Evolutionary conservation across 2,113 vertebrate genomes (phyloP).

Genomic region (Nannospalax galili): DNA sequence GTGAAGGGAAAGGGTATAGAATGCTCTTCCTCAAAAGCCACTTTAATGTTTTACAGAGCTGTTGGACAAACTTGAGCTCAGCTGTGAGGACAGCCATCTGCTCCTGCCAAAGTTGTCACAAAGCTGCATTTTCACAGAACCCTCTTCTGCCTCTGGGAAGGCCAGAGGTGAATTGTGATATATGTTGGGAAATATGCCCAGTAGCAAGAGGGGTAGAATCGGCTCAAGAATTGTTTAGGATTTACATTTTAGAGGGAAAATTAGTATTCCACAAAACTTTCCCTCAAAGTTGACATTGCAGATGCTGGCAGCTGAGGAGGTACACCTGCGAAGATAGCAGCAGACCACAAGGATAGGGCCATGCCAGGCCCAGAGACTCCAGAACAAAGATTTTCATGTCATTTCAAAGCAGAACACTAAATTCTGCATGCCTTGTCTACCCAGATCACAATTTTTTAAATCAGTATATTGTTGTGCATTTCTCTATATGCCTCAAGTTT

Average conservation of each 20-base stretch:
- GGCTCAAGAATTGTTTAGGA: neutral
- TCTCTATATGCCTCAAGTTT: neutral
- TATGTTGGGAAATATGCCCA: constrained; percentile 34
- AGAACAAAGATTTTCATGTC: neutral
- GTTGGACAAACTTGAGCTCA: constrained; percentile 59
- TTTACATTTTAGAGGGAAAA: neutral
- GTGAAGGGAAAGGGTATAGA: neutral
- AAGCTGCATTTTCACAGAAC: neutral
- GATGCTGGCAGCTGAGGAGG: neutral
- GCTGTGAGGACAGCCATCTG: constrained; percentile 6
- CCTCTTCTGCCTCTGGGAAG: neutral
- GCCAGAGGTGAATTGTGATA: constrained; percentile 17
- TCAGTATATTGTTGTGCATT: neutral
- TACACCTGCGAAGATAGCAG: neutral
- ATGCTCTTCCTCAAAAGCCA: neutral
- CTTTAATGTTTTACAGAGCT: neutral
- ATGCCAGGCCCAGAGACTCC: neutral
- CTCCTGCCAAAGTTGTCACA: constrained; percentile 47
- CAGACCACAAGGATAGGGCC: neutral
- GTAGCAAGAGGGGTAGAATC: neutral
- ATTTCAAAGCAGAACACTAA: constrained; percentile 8
- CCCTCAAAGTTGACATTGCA: neutral
- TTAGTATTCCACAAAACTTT: neutral
- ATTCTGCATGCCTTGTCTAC: neutral
- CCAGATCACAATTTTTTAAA: neutral